Evolutionary conservation across 2,888 invertebrate genomes (phyloP), one percentile per base, ranked within the genome.

Genomic region (Amphipyra tragopoginis): DNA sequence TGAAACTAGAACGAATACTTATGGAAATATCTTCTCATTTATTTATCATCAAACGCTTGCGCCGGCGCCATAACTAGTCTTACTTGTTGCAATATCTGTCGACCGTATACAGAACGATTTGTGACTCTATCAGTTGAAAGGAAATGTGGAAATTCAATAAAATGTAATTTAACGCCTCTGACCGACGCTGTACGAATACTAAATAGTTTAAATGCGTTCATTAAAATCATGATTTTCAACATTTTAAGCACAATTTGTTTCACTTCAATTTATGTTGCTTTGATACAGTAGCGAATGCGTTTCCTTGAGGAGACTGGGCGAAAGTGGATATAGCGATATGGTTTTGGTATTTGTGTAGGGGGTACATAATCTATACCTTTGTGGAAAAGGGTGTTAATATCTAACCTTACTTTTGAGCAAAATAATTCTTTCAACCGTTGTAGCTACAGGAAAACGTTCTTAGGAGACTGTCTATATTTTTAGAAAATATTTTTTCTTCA

Each of bases 141-240:
- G 76, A 66, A 73, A 66, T 73, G 65, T 45, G 45, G 65, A 61
- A 61, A 72, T 57, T 56, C 34, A 7, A 54, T 55, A 39, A 59
- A 60, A 71, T 65, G 10, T 65, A 13, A 44, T 44, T 38, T 34
- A 29, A 75, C 34, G 11, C 71, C 55, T 50, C n/a, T 7, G 7
- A 45, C 39, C 9, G 15, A 45, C 8, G 13, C 38, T 7, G 5
- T 11, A 52, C 10, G 34, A 45, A 55, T 52, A 59, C 44, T 44
- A 10, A 29, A 55, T 74, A 45, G 68, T 63, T 55, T 21, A 21
- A 21, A 21, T 21, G 3, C 2, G 21, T 21, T 21, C 1, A 21
- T 21, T 38, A 11, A 48, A 47, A 45, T 40, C 34, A 21, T 39
- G 26, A 50, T 60, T 56, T 68, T 42, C 39, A 40, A 56, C 60